Evolutionary conservation across 2,888 invertebrate species (phyloP).

Genomic region (Andrena haemorrhoa): DNA sequence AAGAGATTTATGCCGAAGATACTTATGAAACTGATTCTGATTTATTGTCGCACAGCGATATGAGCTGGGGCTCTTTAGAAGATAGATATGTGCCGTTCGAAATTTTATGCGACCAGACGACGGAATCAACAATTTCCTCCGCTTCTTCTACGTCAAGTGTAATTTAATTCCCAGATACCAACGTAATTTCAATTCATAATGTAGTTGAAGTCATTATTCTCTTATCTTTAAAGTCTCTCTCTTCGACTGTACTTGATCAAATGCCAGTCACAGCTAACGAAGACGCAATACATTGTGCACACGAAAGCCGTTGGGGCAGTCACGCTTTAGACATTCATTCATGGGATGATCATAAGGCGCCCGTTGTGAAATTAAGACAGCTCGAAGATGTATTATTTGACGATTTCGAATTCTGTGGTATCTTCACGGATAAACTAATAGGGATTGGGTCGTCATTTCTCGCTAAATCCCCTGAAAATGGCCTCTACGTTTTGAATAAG

Average conservation of each 20-base stretch:
- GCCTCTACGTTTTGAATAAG: conserved; percentile 87
- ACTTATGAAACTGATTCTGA: conserved; percentile 26
- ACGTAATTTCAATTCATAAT: neutral
- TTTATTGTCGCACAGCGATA: conserved; percentile 42
- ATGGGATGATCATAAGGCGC: conserved; percentile 74
- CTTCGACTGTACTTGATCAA: conserved; percentile 29
- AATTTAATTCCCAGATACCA: conserved; percentile 7
- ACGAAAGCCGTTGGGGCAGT: conserved; percentile 73
- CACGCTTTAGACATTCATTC: conserved; percentile 67
- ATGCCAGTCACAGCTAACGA: conserved; percentile 20
- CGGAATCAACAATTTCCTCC: conserved; percentile 15
- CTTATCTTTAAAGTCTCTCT: conserved; percentile 27
- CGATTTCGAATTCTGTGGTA: conserved; percentile 82
- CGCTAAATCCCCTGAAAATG: conserved; percentile 86
- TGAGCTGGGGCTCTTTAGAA: conserved; percentile 49
- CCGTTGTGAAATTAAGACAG: conserved; percentile 64
- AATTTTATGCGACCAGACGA: neutral
- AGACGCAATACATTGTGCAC: conserved; percentile 55
- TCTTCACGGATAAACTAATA: conserved; percentile 86
- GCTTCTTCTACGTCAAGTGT: conserved; percentile 31
- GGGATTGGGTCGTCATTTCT: conserved; percentile 86
- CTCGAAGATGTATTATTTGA: conserved; percentile 50
- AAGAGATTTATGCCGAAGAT: conserved; percentile 1
- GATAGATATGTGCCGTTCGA: conserved; percentile 42
- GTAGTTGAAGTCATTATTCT: conserved; percentile 5